phyloP scores from a whole-genome alignment of 2,888 invertebrate genomes.

The Drosophila austrosaltans region DNA sequence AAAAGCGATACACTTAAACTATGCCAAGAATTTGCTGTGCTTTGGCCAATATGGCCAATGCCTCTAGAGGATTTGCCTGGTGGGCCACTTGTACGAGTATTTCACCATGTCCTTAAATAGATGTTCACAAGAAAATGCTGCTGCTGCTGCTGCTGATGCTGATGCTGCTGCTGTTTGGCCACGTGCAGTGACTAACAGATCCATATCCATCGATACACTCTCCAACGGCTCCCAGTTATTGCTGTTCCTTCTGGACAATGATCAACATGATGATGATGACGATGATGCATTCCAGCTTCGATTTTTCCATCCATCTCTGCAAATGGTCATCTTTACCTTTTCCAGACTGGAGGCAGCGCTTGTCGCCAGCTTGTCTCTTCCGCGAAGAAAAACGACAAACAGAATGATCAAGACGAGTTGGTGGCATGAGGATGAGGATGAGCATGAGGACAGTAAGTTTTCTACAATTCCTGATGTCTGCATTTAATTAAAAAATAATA shows the following conservation, averaged over 20 bases:
- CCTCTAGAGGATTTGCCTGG: constrained; percentile 80
- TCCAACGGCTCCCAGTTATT: constrained; percentile 51
- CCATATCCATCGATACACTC: constrained; percentile 72
- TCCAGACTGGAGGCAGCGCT: constrained; percentile 52
- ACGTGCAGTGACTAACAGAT: constrained; percentile 81
- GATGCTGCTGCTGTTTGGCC: constrained; percentile 46
- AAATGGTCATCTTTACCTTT: constrained; percentile 78
- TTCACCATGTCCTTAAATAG: constrained; percentile 41
- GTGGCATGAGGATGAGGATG: constrained; percentile 21
- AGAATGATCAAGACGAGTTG: constrained; percentile 12
- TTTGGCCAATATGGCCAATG: constrained; percentile 75
- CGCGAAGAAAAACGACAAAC: constrained; percentile 61
- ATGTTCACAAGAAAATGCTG: constrained; percentile 64
- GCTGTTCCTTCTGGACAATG: constrained; percentile 9
- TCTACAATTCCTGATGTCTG: constrained; percentile 44
- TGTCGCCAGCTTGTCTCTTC: constrained; percentile 80
- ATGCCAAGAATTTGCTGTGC: constrained; percentile 70
- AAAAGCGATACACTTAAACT: constrained; percentile 78
- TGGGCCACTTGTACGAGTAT: constrained; percentile 48
- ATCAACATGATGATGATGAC: constrained; percentile 31
- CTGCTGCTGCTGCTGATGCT: constrained; percentile 15
- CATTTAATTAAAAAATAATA: constrained; percentile 76
- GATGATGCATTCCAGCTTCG: constrained; percentile 67
- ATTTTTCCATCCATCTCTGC: constrained; percentile 61
- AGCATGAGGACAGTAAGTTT: constrained; percentile 16